A percentile compares a stretch with the other conserved stretches of the same genome.
These are phyloP conservation scores for Epinotia demarniana DNA, from an alignment of 2,888 invertebrate species.

Conservation along the genomic window DNA sequence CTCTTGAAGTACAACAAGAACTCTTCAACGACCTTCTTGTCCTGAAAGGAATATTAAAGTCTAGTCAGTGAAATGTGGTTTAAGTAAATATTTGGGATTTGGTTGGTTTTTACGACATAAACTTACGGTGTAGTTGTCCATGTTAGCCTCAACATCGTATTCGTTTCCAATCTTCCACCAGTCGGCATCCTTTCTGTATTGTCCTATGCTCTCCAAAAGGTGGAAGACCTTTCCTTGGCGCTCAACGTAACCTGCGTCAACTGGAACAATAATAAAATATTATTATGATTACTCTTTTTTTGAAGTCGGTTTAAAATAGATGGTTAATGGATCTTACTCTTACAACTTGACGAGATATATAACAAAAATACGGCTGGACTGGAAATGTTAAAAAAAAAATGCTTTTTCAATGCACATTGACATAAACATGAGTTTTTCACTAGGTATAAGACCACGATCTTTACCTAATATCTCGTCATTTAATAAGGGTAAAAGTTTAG, in stretches of 20 bases:
- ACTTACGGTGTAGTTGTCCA: slow-evolving; percentile 71
- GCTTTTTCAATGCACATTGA: neutral
- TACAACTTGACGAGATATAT: neutral
- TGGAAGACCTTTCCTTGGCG: slow-evolving; percentile 45
- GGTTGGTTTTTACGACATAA: neutral
- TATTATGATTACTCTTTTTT: slow-evolving; percentile 2
- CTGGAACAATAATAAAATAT: slow-evolving; percentile 41
- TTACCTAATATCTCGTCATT: too few species aligned
- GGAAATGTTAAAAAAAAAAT: neutral
- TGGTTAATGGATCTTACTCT: neutral
- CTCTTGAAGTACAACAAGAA: slow-evolving; percentile 72
- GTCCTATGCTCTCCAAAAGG: slow-evolving; percentile 57
- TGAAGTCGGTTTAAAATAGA: too few species aligned
- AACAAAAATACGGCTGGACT: too few species aligned
- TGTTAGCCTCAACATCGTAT: slow-evolving; percentile 70
- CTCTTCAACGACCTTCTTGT: slow-evolving; percentile 73
- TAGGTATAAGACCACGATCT: too few species aligned
- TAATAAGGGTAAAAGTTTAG: too few species aligned
- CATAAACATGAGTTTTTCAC: too few species aligned
- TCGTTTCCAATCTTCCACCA: slow-evolving; percentile 68
- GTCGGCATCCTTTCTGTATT: slow-evolving; percentile 63
- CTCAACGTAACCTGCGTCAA: slow-evolving; percentile 49
- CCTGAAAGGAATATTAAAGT: slow-evolving; percentile 59
- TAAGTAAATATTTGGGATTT: neutral
- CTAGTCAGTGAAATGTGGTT: neutral